Base-by-base conservation (phyloP, 2,113 vertebrate species). In the Scytalopus superciliaris region DNA sequence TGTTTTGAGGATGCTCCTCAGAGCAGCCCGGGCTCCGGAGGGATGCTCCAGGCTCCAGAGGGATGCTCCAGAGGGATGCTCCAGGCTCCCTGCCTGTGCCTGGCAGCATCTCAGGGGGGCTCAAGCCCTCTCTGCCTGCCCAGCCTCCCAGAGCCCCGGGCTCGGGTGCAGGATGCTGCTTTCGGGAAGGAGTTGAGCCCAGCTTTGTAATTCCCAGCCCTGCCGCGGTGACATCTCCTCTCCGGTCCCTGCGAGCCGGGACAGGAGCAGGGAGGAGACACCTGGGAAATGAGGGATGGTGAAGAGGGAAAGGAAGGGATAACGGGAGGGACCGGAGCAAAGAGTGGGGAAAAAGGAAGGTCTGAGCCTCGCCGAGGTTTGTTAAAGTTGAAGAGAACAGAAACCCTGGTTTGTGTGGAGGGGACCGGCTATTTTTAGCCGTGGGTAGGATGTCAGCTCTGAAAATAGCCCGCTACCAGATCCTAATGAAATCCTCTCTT, bases 401-500 rank as follows among this genome's bases (percentile, higher is more conserved):
- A 93, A 98, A 94, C 80, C 87, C 89, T 93, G 92, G 52, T 94
- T 96, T 96, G 89, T 87, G 90, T 97, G 93, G 96, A 97, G 96
- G 97, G 96, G 91, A 95, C 40, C 9, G 9, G 75, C 95, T 98
- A 97, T 97, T 97, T 98, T 98, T 98, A 97, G 95, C 88, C 17
- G 8, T 93, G 97, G 97, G 96, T 98, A 98, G 96, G 93, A 98
- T 98, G 96, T 98, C 97, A 98, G 97, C 94, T 97, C 95, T 97
- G 95, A 97, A 98, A 98, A 98, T 97, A 98, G 98, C 94, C 94
- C 88, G 95, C 95, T 95, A 91, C 86, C 91, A 98, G 94, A 97
- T 96, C 91, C 88, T 88, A 95, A 97, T 97, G 96, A 94, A 97
- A 97, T 97, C 87, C 96, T 97, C 94, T 96, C 96, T 77, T 85